Percentiles rank a stretch among this genome's conserved stretches.
These are phyloP conservation scores for Scotopteryx bipunctaria DNA, from an alignment of 2,888 invertebrate genomes.

Conservation along the genomic window DNA sequence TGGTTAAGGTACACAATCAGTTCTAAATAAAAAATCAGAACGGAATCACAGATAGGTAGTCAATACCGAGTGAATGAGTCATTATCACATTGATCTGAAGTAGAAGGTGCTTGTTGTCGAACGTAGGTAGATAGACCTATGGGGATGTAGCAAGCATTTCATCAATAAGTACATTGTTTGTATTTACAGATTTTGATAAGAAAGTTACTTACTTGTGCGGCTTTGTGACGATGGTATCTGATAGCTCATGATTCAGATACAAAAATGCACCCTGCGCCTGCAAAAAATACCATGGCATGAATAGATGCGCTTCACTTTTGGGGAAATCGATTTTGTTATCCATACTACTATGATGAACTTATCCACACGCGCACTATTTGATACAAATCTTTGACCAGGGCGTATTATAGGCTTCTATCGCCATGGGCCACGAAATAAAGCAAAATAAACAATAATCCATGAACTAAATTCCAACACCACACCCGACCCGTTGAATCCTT, in stretches of 20 bases:
- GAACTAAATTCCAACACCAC: constrained; percentile 79
- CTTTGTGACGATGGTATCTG: constrained; percentile 91
- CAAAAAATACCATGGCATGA: constrained; percentile 51
- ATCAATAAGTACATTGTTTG: too few relatives aligned
- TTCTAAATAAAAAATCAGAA: neutral
- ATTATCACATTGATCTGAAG: constrained; percentile 40
- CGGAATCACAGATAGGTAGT: neutral
- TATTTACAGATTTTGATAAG: neutral
- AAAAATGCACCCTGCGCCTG: constrained; percentile 85
- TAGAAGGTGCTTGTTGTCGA: constrained; percentile 1
- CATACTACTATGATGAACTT: neutral
- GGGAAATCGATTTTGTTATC: constrained; percentile 52
- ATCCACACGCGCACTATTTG: neutral
- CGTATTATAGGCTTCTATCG: constrained; percentile 1
- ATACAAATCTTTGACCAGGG: neutral
- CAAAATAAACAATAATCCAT: constrained; percentile 74
- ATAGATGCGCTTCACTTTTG: constrained; percentile 44
- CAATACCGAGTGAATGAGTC: constrained; percentile 53
- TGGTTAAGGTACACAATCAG: too few relatives aligned
- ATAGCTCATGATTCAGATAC: constrained; percentile 92
- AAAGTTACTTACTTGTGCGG: constrained; percentile 89
- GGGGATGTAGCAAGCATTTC: neutral
- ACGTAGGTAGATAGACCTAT: neutral
- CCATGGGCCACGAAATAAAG: constrained; percentile 36
- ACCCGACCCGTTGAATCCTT: constrained; percentile 51